phyloP scores from a whole-genome alignment of 2,797 vertebrate genomes.

The Toxotes lorentzi region DNA sequence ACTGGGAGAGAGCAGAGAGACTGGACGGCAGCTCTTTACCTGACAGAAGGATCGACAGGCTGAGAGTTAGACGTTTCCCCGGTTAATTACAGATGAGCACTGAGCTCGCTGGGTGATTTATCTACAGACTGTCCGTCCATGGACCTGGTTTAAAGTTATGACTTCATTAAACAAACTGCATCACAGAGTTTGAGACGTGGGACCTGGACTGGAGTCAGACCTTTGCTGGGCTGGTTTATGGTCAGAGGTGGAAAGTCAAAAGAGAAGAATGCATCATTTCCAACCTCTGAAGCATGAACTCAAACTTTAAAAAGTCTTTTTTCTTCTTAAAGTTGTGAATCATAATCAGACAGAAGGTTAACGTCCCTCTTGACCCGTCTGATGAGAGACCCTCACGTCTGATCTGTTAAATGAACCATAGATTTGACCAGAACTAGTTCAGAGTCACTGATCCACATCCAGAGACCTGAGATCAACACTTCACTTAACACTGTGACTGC shows the following conservation, averaged over 20 bases:
- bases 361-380: no score
- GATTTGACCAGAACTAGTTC: no score
- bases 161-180: neutral
- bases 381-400: no score
- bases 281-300: neutral
- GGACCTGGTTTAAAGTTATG: neutral
- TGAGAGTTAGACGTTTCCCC: neutral
- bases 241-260: neutral
- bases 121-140: neutral
- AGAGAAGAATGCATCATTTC: neutral
- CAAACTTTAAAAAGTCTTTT: no score
- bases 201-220: neutral
- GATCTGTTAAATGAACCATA: no score
- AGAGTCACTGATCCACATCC: no score
- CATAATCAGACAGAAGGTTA: no score
- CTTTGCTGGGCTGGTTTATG: no score
- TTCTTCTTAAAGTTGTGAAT: no score
- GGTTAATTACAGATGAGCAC: neutral
- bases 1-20: constrained; percentile 26
- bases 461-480: no score
- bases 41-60: constrained; percentile 21
- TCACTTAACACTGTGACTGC: no score
- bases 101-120: neutral
- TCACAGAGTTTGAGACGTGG: neutral
- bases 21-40: constrained; percentile 33